Base-by-base conservation (phyloP, 2,888 invertebrate species). In the Quadroppia sp. region DNA sequence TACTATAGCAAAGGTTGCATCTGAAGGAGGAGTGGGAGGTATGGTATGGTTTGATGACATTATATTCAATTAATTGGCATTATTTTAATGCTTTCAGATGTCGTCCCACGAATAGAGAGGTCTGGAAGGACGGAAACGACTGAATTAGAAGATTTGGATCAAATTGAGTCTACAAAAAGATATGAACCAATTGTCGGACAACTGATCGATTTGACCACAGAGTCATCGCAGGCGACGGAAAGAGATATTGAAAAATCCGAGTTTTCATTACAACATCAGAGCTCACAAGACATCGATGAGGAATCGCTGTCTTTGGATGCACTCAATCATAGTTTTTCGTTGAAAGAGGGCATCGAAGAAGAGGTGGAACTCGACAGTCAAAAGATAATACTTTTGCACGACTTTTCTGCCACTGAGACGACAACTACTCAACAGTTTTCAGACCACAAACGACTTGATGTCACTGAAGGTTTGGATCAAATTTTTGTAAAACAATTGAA, bases 191-290 rank as follows among this genome's bases (percentile, higher is more conserved):
- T 61, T 20, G 72, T 59, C 2, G 59, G 61, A 42, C 72, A 72
- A 13, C 40, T 64, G 2, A 45, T 48, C 2, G 74, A 71, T 69
- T 56, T 70, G 30, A 56, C n/a, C 25, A 74, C 71, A 17, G 75
- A 76, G 71, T 74, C 75, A 9, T 75, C 74, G 17, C 76, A 76
- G 45, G 76, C 76, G 1, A 76, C 76, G n/a, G 76, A 76, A 61
- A 69, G 64, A 23, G 76, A 76, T 71, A 32, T 76, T 9, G 74
- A 72, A 50, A 50, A 59, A 30, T 76, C 71, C n/a, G 72, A 74
- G 40, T 76, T 76, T 25, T 71, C 74, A 25, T 45, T 76, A 28
- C 59, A 67, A 36, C 75, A 76, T n/a, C 76, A 76, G 36, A 76
- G 72, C 48, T 76, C 76, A n/a, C 75, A 76, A 70, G 72, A 75